Evolutionary conservation across 2,888 invertebrate genomes (phyloP), one percentile per base, ranked within the genome.

Genomic region (Hydropsyche betteni): DNA sequence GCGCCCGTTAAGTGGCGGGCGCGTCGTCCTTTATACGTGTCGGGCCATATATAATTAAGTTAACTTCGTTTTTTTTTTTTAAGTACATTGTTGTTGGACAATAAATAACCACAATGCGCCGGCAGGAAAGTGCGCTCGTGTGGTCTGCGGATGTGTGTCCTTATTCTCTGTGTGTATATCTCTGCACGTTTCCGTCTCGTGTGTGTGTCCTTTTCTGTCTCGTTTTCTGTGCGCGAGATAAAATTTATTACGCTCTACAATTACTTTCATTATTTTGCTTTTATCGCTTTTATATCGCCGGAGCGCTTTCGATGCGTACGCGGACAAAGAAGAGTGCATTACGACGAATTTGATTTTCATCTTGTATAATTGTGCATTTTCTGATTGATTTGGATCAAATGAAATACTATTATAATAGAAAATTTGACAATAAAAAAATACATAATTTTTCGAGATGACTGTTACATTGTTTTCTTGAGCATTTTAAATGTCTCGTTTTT

Each of bases 61-160:
- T 77, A 75, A 79, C 79, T 79, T 75, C 74, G 64, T 64, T 64
- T 76, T 76, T 44, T 44, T 44, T 76, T 75, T 79, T 76, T 77
- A 74, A 75, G 76, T 77, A 77, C 77, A 77, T 77, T 77, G 77
- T 79, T 76, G 75, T 75, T 74, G 77, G 74, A 79, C 76, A 76
- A 79, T 75, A 77, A 79, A 79, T 77, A 77, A 77, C 79, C 79
- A 72, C 77, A 79, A 73, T 77, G 78, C 76, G 76, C 76, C 71
- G 38, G 71, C 44, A 68, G 50, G 70, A 36, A 61, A 69, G 74
- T 51, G 64, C 73, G 64, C 70, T 64, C 76, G 70, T 76, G 74
- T 51, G 74, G 76, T 69, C 72, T 72, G 55, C 72, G 58, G 58
- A 70, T 53, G 51, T 70, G 53, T 53, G 70, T 51, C 51, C 55